Conservation (phyloP, 2,888 invertebrate genomes). For the Punctoribates punctum region DNA sequence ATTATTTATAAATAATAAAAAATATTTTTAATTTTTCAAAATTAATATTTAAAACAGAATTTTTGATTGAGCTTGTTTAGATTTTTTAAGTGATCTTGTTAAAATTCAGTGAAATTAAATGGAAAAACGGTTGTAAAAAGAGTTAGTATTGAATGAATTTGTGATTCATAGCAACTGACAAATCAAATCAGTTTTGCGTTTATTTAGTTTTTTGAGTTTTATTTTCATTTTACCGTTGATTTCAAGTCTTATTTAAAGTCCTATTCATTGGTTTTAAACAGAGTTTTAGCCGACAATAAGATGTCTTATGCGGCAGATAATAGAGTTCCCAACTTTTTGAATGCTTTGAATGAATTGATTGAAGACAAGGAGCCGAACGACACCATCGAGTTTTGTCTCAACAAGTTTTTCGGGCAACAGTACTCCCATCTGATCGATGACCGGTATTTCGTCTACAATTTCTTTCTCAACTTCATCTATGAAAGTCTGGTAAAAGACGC, state of each 20-base stretch:
- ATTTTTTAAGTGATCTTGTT: too few relatives aligned
- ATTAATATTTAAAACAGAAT: too few relatives aligned
- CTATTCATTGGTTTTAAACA: neutral
- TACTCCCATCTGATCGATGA: neutral
- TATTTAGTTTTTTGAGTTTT: neutral
- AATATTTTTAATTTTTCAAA: too few relatives aligned
- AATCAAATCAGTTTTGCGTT: neutral
- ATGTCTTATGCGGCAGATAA: neutral
- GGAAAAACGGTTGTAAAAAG: too few relatives aligned
- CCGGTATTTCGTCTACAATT: neutral
- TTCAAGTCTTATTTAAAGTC: neutral
- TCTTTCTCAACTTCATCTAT: neutral
- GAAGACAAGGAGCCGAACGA: neutral
- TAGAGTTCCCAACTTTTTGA: neutral
- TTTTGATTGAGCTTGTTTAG: too few relatives aligned
- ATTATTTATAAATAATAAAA: too few relatives aligned
- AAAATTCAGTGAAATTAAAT: too few relatives aligned
- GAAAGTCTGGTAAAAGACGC: neutral
- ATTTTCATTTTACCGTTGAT: neutral
- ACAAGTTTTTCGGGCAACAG: neutral
- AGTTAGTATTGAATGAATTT: too few relatives aligned
- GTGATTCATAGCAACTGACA: neutral
- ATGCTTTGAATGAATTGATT: neutral
- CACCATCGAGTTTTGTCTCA: neutral
- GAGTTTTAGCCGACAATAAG: too few relatives aligned